These are phyloP conservation scores for Prenolepis imparis DNA, from an alignment of 2,888 invertebrate species.

Conservation along the genomic window DNA sequence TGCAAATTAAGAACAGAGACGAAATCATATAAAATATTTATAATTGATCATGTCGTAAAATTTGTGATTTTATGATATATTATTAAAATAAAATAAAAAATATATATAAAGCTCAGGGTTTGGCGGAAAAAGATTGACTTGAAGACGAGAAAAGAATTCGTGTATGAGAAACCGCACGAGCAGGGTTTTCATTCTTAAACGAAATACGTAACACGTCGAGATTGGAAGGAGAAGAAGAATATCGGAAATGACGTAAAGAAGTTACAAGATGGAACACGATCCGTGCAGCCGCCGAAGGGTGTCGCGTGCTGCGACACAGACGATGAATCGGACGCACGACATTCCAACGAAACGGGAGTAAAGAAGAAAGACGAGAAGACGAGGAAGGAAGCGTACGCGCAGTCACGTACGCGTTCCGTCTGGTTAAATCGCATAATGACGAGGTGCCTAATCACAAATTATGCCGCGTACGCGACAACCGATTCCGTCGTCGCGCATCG, in stretches of 20 bases:
- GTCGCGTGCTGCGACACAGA: slow-evolving; percentile 71
- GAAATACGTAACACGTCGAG: neutral
- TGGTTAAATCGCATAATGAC: slow-evolving; percentile 52
- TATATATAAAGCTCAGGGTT: neutral
- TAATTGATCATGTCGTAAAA: no score
- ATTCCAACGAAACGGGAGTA: slow-evolving; percentile 63
- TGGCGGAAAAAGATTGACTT: neutral
- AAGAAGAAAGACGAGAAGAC: slow-evolving; percentile 61
- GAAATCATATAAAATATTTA: neutral
- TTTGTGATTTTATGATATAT: no score
- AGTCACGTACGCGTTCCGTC: slow-evolving; percentile 45
- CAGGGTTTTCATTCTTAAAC: neutral
- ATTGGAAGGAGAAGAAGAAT: slow-evolving; percentile 16
- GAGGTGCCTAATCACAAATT: slow-evolving; percentile 48
- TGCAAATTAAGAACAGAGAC: neutral
- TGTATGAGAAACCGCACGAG: neutral
- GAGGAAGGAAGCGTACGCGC: slow-evolving; percentile 52
- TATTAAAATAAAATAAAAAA: no score
- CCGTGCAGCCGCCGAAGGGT: slow-evolving; percentile 36
- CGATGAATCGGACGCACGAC: slow-evolving; percentile 63
- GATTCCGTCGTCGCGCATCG: slow-evolving; percentile 16
- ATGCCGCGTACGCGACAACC: slow-evolving; percentile 37
- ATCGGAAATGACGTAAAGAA: slow-evolving; percentile 60
- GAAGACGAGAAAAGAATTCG: neutral
- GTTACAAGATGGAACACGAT: slow-evolving; percentile 62